Evolutionary conservation across 2,113 vertebrate genomes (phyloP), one percentile per base, ranked within the genome.

Genomic region (Anolis sagrei): DNA sequence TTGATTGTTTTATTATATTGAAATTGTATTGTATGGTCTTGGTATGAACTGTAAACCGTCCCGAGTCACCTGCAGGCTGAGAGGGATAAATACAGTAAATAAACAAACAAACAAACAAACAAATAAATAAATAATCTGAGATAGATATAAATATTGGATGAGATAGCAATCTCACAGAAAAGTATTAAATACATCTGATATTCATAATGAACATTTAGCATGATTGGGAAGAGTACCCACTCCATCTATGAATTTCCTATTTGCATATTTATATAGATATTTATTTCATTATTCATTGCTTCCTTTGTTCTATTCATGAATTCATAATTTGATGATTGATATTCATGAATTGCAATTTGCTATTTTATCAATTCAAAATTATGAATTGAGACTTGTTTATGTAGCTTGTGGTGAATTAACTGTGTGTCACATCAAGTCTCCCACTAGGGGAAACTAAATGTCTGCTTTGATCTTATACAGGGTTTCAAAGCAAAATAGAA

Each of bases 381-480:
- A 78, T 78, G 83, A 78, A 85, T 78, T 85, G 83, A 84, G 77
- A 76, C 62, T 77, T 85, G 83, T 85, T 85, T 66, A 78, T 23
- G 34, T 78, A 70, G 64, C 49, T 78, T 85, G 64, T 70, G 64
- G 64, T 78, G 83, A 70, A 85, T 78, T 78, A 85, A 78, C 76
- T 70, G 25, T 78, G 49, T 85, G 64, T 85, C 83, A 78, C 34
- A 70, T 85, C 64, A 78, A 70, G 75, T 77, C 10, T 49, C 64
- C 39, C 49, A 54, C 48, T 69, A 51, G 74, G 69, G 64, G 62
- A 84, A 84, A 84, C 75, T 78, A 49, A 70, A 61, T 85, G 83
- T 70, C 76, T 78, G 34, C 49, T 69, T 70, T 85, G 64, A 85
- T 85, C 76, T 78, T 70, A 79, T 54, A 70, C 75, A 85, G 5